Conservation (phyloP, 2,888 invertebrate genomes). For the Crematogaster levior region DNA sequence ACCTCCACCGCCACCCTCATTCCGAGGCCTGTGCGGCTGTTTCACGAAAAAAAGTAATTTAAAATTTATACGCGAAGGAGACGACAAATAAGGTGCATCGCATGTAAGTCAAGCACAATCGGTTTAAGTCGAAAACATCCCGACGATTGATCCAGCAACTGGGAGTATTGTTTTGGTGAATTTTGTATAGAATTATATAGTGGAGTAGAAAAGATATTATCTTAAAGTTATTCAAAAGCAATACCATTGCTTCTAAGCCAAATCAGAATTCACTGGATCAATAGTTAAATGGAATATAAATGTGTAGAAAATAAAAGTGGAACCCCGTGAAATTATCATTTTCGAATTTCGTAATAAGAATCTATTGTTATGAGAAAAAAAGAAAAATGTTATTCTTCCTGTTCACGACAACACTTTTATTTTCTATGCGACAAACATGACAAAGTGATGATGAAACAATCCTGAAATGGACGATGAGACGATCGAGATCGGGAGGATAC, state of each 20-base stretch:
- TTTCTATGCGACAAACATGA: slow-evolving; percentile 71
- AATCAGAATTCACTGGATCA: slow-evolving; percentile 63
- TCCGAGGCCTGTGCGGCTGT: slow-evolving; percentile 88
- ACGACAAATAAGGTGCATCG: slow-evolving; percentile 58
- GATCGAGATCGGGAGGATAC: slow-evolving; percentile 50
- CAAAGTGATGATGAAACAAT: slow-evolving; percentile 60
- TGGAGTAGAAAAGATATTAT: background rate
- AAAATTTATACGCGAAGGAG: slow-evolving; percentile 20
- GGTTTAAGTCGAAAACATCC: slow-evolving; percentile 64
- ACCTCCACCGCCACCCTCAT: slow-evolving; percentile 87
- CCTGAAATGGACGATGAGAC: slow-evolving; percentile 63
- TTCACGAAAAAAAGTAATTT: slow-evolving; percentile 53
- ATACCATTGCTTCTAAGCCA: background rate
- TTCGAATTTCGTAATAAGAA: background rate
- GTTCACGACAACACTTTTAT: slow-evolving; percentile 64
- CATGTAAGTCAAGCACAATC: slow-evolving; percentile 70
- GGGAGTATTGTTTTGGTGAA: background rate
- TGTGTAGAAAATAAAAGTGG: slow-evolving; percentile 75
- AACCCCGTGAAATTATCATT: background rate
- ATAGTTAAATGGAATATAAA: slow-evolving; percentile 55
- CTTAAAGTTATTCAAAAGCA: background rate
- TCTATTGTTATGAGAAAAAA: background rate
- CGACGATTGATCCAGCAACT: slow-evolving; percentile 62
- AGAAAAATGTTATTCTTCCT: background rate
- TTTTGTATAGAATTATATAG: slow-evolving; percentile 3